Evolutionary conservation across 2,797 vertebrate genomes (phyloP), one percentile per base, ranked within the genome.

Genomic region (Clamator glandarius): DNA sequence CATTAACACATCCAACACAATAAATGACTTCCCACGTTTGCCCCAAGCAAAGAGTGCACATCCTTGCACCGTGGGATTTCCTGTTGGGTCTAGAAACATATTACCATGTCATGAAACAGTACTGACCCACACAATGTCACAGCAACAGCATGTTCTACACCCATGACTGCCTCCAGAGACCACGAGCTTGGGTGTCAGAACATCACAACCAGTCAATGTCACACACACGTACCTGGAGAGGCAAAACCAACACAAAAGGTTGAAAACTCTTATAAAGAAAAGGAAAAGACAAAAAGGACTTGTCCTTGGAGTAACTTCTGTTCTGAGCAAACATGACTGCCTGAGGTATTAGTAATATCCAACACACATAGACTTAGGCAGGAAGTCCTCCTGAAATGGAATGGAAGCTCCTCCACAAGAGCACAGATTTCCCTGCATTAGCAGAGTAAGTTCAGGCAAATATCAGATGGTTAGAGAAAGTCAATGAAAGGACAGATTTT

Each of bases 11-110:
- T 42, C 17, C 66, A 75, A 1, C 29, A 15, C 25, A 15, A 0
- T 3, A 8, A 88, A 79, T 2, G 4, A 48, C 23, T 75, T 61
- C 39, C 13, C 9, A 1, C 2, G 24, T 33, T 72, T 12, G 57
- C 14, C 23, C 8, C 1, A 12, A 8, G 8, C 5, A 4, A 42
- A 69, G 16, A 0, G 0, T 17, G 35, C 46, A 62, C 42, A 31
- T 7, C 41, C 42, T 58, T n/a, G 48, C 16, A 59, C 15, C 0
- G 0, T 0, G 0, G 36, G 25, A 74, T 33, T 57, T 55, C 51
- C 42, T 55, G 4, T 0, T 66, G 35, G 29, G 76, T 48, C 70
- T 29, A 24, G n/a, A 44, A 84, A 82, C 1, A 4, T 0, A n/a
- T 31, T 44, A 36, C 16, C 41, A 13, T 6, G 7, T n/a, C 55